Percentiles rank a stretch among this genome's conserved stretches.
Conservation (phyloP, 1,140 invertebrate genomes). For the Melipona quadrifasciata region DNA sequence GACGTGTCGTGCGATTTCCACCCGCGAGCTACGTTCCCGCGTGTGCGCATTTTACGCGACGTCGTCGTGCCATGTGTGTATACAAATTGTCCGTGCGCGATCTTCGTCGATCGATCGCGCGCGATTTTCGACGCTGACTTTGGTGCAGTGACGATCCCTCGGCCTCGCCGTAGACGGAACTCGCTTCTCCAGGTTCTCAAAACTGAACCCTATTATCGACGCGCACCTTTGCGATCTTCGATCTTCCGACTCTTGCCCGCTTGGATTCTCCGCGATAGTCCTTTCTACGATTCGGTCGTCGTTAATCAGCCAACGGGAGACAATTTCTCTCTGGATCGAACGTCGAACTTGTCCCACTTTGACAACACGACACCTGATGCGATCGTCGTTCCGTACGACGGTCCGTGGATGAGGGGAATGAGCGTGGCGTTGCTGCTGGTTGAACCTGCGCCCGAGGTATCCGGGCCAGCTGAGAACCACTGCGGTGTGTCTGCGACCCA, state of each 20-base stretch:
- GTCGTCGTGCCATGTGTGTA: conserved; percentile 55
- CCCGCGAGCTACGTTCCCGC: conserved; percentile 4
- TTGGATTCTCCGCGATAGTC: not conserved
- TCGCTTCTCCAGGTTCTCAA: not conserved
- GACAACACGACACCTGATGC: not conserved
- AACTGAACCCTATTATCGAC: too few relatives aligned
- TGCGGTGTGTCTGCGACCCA: conserved; percentile 78
- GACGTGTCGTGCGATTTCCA: conserved; percentile 37
- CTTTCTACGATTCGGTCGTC: not conserved
- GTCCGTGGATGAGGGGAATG: not conserved
- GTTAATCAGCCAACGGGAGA: not conserved
- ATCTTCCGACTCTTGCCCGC: not conserved
- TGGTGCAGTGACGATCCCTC: conserved; percentile 24
- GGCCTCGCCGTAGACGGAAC: conserved; percentile 26
- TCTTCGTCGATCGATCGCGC: not conserved
- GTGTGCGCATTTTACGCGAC: conserved; percentile 31
- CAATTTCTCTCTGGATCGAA: not conserved
- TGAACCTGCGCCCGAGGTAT: conserved; percentile 28
- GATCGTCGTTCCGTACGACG: not conserved
- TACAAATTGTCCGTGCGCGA: conserved; percentile 61
- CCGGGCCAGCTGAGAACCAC: conserved; percentile 71
- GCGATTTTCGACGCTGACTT: conserved; percentile 68
- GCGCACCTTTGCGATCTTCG: not conserved
- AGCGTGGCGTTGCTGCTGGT: not conserved
- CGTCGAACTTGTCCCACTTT: not conserved